Evolutionary conservation across 2,797 vertebrate species (phyloP), one percentile per base, ranked within the genome.

Genomic region (Chelmon rostratus): DNA sequence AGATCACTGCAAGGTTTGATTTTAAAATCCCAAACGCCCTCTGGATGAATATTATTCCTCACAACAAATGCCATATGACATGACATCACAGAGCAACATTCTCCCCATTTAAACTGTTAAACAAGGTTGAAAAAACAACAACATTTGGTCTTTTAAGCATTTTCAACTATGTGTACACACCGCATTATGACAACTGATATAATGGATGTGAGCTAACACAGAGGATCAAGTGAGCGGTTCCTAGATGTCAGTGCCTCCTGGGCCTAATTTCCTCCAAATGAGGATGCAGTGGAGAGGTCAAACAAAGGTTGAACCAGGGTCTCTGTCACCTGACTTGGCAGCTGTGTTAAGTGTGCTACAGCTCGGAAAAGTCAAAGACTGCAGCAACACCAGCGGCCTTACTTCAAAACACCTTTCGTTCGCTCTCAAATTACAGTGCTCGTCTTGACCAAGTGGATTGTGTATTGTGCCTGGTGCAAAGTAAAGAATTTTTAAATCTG

Each of bases 261-360:
- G 80, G 78, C 66, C 50, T 18, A 28, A 78, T 73, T 77, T 78
- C 28, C 79, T 83, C 79, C 82, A 78, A 8, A 13, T 35, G 63
- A 73, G 74, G 74, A 85, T 67, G 72, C 74, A 71, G 79, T 16
- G 46, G 58, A 31, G 81, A 90, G 87, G 81, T 81, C 86, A 92
- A 88, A 81, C 76, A 81, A 78, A 91, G 90, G 87, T 84, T 86
- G 78, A 84, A 71, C 54, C 71, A 11, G 78, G 56, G 59, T 62
- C 71, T 85, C 77, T 2, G 81, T 89, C 89, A 88, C 82, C 86
- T 88, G 87, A 90, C 84, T 84, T 80, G 65, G 78, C 82, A 73
- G 81, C 85, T 76, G 71, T 82, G 72, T 64, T 47, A 50, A 82
- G 64, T 12, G 25, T 4, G 7, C 68, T 86, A 57, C 71, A 79